Evolutionary conservation across 2,888 invertebrate genomes (phyloP).

Genomic region (Tupiocoris notatus): DNA sequence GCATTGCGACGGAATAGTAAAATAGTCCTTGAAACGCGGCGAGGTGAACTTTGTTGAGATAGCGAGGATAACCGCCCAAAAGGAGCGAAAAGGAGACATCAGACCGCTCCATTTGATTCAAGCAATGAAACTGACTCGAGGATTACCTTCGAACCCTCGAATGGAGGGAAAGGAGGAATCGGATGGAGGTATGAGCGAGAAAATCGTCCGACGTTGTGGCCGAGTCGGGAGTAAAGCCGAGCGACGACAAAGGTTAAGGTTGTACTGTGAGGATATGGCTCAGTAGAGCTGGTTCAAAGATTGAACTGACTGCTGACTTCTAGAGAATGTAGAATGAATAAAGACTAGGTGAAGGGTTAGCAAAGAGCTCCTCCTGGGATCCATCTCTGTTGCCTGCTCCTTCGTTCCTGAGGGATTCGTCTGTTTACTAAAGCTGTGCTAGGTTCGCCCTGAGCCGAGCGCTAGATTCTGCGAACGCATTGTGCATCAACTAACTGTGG

Average conservation of each 20-base stretch:
- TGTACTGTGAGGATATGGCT: no score
- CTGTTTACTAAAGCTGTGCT: no score
- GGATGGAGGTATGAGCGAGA: not conserved
- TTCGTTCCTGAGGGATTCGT: not conserved
- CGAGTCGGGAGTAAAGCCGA: no score
- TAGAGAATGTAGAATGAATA: not conserved
- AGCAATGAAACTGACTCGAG: constrained; percentile 23
- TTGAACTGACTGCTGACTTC: not conserved
- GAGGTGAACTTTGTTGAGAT: not conserved
- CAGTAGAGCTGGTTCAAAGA: no score
- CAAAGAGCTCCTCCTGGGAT: not conserved
- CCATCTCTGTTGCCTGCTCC: not conserved
- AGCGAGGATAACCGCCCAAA: not conserved
- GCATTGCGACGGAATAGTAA: not conserved
- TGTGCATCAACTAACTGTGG: no score
- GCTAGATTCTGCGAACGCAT: no score
- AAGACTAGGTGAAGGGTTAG: not conserved
- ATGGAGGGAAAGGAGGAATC: not conserved
- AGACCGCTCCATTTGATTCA: constrained; percentile 21
- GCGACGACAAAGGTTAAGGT: not conserved
- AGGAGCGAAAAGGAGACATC: not conserved
- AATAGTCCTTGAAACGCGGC: not conserved
- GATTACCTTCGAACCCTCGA: constrained; percentile 28
- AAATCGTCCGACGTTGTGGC: not conserved
- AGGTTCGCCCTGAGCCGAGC: no score